phyloP scores from a whole-genome alignment of 2,888 invertebrate genomes.

The Plemyria rubiginata region DNA sequence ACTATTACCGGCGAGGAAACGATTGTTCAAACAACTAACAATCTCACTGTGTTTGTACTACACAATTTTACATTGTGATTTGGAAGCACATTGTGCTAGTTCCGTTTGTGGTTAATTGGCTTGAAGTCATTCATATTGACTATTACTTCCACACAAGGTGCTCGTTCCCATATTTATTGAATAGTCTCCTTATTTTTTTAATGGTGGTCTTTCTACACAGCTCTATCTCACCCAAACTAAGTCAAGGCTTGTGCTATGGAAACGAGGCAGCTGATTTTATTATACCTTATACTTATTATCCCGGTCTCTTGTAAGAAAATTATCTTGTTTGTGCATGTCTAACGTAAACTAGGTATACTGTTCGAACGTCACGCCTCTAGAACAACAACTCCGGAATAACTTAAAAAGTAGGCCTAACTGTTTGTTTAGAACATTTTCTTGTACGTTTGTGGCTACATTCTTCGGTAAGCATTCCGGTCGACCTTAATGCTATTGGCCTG shows the following conservation, averaged over 20 bases:
- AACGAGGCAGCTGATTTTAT: no score
- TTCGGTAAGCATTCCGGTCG: conserved; percentile 52
- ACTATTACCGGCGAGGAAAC: background rate
- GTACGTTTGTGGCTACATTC: conserved; percentile 53
- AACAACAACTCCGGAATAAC: conserved; percentile 39
- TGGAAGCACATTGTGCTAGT: background rate
- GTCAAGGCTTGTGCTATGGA: no score
- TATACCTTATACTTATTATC: no score
- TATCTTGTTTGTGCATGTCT: conserved; percentile 12
- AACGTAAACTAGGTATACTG: conserved; percentile 18
- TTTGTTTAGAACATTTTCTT: conserved; percentile 61
- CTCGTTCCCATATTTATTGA: no score
- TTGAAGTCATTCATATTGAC: no score
- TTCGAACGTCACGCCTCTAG: conserved; percentile 28
- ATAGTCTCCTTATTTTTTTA: no score
- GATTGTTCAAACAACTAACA: conserved; percentile 4
- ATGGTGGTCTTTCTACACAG: no score
- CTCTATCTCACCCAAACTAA: no score
- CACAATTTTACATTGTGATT: background rate
- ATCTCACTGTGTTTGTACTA: background rate
- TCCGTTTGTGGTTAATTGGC: background rate
- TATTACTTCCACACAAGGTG: no score
- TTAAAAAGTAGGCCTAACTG: conserved; percentile 76
- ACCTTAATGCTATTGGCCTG: conserved; percentile 56
- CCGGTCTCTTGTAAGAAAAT: conserved; percentile 1